Percentiles rank a stretch among this genome's conserved stretches.
phyloP scores from a whole-genome alignment of 2,888 invertebrate genomes.

The Labia minor region DNA sequence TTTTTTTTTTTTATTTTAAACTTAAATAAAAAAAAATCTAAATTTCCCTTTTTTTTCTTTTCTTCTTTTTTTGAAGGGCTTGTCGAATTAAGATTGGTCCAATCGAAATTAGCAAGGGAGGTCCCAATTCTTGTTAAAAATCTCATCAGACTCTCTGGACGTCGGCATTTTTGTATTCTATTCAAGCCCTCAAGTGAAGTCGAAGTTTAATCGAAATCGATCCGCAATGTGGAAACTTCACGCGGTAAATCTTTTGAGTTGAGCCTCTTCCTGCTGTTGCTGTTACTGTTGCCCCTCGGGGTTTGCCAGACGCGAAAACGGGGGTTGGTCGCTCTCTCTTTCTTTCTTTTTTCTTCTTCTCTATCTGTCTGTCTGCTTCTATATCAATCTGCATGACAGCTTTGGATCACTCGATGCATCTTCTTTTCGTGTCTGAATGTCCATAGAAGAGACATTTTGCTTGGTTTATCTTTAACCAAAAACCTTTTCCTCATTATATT shows the following conservation, averaged over 20 bases:
- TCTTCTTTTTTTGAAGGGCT: background rate
- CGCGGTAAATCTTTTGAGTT: slow-evolving; percentile 1
- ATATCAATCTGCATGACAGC: slow-evolving; percentile 4
- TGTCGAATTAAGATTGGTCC: slow-evolving; percentile 8
- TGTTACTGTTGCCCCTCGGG: too few species aligned
- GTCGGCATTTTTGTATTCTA: slow-evolving; percentile 8
- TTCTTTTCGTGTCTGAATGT: too few species aligned
- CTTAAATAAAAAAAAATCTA: too few species aligned
- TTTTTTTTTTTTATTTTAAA: too few species aligned
- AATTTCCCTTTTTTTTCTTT: background rate
- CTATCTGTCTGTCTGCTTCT: background rate
- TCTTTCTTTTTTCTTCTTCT: too few species aligned
- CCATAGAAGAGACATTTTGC: too few species aligned
- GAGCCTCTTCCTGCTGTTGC: too few species aligned
- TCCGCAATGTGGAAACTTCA: background rate
- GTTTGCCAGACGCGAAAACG: too few species aligned
- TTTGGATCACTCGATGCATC: too few species aligned
- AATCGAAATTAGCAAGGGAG: slow-evolving; percentile 13
- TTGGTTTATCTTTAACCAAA: too few species aligned
- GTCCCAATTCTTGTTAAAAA: slow-evolving; percentile 5
- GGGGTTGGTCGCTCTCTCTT: too few species aligned
- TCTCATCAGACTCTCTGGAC: slow-evolving; percentile 8
- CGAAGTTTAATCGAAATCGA: slow-evolving; percentile 13
- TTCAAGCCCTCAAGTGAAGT: slow-evolving; percentile 2
- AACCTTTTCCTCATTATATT: too few species aligned